Evolutionary conservation across 2,797 vertebrate species (phyloP), one percentile per base, ranked within the genome.

Genomic region (Vireo griseus): DNA sequence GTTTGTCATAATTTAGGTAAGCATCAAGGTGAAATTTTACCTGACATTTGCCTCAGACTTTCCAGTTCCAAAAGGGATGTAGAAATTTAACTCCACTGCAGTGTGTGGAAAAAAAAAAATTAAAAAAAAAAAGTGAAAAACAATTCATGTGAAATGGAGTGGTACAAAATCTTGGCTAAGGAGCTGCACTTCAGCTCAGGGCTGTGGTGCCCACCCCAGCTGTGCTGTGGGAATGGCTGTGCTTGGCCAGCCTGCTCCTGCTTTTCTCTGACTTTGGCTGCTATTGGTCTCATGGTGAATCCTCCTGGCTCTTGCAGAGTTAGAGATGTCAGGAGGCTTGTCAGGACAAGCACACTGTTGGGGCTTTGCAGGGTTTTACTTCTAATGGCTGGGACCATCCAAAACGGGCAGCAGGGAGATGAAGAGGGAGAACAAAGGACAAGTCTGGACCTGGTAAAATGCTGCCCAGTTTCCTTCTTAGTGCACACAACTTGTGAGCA

Each of bases 381-480:
- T 55, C 18, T 58, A 26, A 29, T 55, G 72, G 48, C 40, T 67
- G 21, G 21, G 33, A 68, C 48, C 58, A 25, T 44, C 26, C 0
- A 2, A 72, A 86, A 50, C 0, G 0, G 9, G 17, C 19, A 76
- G 59, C 0, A 0, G 18, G 25, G 33, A 79, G 24, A 65, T 3
- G 47, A 58, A 73, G 24, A 65, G 16, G 37, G 9, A 84, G 11
- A 67, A 42, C 6, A 25, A 76, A 55, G 55, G 17, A 80, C 48
- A 29, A 65, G 29, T 9, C 19, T 65, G 47, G n/a, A 47, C 44
- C 16, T 11, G 48, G n/a, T 14, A 84, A 86, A 91, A 76, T 11
- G 25, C 48, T 73, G 33, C 17, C 33, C 3, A 3, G 39, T 13
- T 72, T 77, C 58, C 31, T 74, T 48, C 16, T 48, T 47, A 62